A percentile compares a stretch with the other conserved stretches of the same genome.
Evolutionary conservation across 2,113 vertebrate species (phyloP).

Genomic region (Euleptes europaea): DNA sequence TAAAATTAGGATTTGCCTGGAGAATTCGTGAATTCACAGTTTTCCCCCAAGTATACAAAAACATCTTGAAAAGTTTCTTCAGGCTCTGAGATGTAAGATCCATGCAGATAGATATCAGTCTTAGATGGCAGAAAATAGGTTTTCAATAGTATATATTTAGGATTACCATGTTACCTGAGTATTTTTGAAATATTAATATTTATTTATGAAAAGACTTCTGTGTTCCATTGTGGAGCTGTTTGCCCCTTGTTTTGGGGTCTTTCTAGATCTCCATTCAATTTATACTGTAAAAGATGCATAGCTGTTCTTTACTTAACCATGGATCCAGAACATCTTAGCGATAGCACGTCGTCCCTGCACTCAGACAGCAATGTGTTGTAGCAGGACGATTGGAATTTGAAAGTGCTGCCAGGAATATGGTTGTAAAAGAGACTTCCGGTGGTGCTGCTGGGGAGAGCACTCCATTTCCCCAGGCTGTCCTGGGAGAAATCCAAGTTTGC

Average conservation of each 20-base stretch:
- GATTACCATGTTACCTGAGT: too few relatives aligned
- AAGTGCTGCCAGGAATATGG: background rate
- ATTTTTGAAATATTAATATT: too few relatives aligned
- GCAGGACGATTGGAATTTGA: background rate
- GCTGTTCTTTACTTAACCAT: background rate
- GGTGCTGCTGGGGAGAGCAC: too few relatives aligned
- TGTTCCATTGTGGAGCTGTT: background rate
- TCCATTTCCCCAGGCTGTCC: too few relatives aligned
- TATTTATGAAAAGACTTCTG: too few relatives aligned
- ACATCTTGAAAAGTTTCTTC: background rate
- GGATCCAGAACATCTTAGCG: background rate
- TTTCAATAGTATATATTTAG: too few relatives aligned
- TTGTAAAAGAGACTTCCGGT: too few relatives aligned
- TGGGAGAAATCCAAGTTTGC: too few relatives aligned
- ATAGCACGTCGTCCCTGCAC: background rate
- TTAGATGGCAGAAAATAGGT: too few relatives aligned
- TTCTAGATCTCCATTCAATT: background rate
- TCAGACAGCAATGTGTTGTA: background rate
- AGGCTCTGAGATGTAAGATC: background rate
- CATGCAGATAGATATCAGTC: background rate
- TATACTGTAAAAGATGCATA: background rate
- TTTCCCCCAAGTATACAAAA: background rate
- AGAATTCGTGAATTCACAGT: background rate
- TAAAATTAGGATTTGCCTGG: background rate
- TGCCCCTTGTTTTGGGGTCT: background rate